Percentiles rank a stretch among this genome's conserved stretches.
These are phyloP conservation scores for Eupeodes latifasciatus DNA, from an alignment of 2,888 invertebrate species.

Conservation along the genomic window DNA sequence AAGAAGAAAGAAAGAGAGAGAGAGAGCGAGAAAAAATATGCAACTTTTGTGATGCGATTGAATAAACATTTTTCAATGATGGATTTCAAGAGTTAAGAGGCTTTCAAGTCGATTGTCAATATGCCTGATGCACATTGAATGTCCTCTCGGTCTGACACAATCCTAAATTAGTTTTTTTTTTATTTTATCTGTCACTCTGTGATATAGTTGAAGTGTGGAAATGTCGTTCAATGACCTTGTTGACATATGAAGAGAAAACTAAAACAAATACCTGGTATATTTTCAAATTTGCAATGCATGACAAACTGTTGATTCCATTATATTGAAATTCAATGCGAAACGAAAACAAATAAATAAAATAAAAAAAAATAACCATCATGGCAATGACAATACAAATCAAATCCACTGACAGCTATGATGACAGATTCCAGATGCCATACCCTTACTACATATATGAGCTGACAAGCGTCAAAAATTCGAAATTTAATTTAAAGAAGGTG, in stretches of 20 bases:
- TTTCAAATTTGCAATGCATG: constrained; percentile 15
- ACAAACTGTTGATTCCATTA: constrained; percentile 29
- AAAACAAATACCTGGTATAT: neutral
- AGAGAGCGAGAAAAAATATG: neutral
- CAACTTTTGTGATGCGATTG: constrained; percentile 21
- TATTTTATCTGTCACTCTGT: constrained; percentile 9
- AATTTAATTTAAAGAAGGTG: constrained; percentile 2
- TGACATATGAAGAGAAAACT: neutral
- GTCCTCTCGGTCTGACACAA: neutral
- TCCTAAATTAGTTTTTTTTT: neutral
- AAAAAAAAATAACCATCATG: neutral
- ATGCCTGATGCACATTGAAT: neutral
- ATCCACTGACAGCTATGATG: constrained; percentile 16
- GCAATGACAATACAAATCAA: neutral
- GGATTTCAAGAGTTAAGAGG: neutral
- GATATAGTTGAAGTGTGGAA: neutral
- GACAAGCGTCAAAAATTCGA: constrained; percentile 5
- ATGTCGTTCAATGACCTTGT: constrained; percentile 9
- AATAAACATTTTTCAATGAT: constrained; percentile 12
- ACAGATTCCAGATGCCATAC: neutral
- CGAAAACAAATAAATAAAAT: constrained; percentile 2
- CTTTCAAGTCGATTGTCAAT: constrained; percentile 28
- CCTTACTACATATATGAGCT: neutral
- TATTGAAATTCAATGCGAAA: constrained; percentile 26
- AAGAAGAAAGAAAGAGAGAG: neutral